Percentiles rank a stretch among this genome's conserved stretches.
Conservation (phyloP, 2,888 invertebrate species). For the Anthoptus insignis region DNA sequence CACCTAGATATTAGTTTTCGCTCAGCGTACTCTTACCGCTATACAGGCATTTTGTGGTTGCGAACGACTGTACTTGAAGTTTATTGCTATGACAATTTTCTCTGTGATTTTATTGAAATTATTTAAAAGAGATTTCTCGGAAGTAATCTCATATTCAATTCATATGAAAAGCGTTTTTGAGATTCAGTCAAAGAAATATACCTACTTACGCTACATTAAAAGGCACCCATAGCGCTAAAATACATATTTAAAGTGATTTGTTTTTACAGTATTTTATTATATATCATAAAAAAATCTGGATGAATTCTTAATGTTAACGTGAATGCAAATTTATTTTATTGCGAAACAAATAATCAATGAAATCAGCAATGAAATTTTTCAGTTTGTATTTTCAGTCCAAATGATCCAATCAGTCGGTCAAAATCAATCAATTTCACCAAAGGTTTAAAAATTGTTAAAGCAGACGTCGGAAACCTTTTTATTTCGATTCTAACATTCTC, state of each 20-base stretch:
- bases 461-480: constrained; percentile 12
- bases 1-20: constrained; percentile 85
- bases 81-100: constrained; percentile 75
- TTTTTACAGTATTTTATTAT: too few relatives aligned
- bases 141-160: neutral
- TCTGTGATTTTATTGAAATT: constrained; percentile 51
- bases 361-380: too few relatives aligned
- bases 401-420: neutral
- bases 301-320: too few relatives aligned
- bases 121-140: constrained; percentile 11
- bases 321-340: too few relatives aligned
- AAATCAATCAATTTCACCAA: too few relatives aligned
- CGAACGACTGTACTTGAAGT: constrained; percentile 68
- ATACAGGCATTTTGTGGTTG: constrained; percentile 70
- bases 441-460: neutral
- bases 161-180: neutral
- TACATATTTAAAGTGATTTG: too few relatives aligned
- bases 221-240: too few relatives aligned
- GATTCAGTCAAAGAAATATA: too few relatives aligned
- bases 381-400: neutral
- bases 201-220: too few relatives aligned
- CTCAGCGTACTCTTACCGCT: constrained; percentile 54
- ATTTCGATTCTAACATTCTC: constrained; percentile 59
- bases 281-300: too few relatives aligned
- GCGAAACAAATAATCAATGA: too few relatives aligned